Percentiles rank a stretch among this genome's conserved stretches.
These are phyloP conservation scores for Onychomys torridus DNA, from an alignment of 2,797 vertebrate species.

Conservation along the genomic window DNA sequence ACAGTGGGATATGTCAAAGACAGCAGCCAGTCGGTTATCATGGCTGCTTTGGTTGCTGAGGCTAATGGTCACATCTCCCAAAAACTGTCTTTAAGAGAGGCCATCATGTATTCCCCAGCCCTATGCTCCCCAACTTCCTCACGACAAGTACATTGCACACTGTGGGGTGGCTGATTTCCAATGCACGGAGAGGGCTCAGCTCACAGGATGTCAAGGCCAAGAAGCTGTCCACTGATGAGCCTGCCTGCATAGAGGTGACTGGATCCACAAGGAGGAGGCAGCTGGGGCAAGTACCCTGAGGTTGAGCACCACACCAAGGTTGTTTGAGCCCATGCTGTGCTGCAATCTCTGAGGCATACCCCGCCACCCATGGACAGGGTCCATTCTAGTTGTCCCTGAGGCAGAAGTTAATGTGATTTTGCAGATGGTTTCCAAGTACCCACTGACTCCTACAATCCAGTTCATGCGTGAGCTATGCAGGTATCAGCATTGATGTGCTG, in stretches of 20 bases:
- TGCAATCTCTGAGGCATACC: accelerated
- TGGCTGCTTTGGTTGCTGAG: background rate
- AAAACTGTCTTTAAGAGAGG: background rate
- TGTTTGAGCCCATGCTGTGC: background rate
- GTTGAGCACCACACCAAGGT: accelerated
- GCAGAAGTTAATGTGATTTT: accelerated
- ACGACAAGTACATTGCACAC: too few species aligned
- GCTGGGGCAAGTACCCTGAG: background rate
- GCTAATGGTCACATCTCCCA: accelerated
- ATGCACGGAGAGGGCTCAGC: background rate
- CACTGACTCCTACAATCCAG: accelerated
- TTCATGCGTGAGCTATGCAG: accelerated
- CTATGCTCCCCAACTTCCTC: background rate
- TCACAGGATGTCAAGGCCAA: background rate
- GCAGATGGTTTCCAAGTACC: accelerated
- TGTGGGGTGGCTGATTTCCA: background rate
- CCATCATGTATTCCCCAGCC: too few species aligned
- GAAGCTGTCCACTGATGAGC: background rate
- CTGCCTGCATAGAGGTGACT: background rate
- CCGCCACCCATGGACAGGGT: accelerated
- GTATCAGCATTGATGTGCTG: accelerated
- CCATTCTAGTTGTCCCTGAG: accelerated
- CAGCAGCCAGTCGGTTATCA: accelerated
- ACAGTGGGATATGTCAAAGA: accelerated
- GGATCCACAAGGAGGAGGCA: background rate